Conservation (phyloP, 1,140 invertebrate species). For the Leptinotarsa texana region DNA sequence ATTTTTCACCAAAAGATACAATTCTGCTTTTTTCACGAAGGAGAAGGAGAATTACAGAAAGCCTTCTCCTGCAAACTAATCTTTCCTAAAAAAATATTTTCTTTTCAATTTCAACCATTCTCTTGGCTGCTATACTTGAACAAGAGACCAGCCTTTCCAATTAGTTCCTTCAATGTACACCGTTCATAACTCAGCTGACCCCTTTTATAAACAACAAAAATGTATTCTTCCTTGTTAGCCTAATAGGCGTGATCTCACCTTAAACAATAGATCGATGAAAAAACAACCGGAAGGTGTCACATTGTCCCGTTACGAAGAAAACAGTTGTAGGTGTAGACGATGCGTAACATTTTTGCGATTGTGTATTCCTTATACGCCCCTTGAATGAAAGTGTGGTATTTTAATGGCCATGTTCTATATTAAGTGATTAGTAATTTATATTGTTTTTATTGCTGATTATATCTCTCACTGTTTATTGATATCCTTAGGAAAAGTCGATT, state of each 20-base stretch:
- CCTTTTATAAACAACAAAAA: too few relatives aligned
- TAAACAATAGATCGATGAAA: background rate
- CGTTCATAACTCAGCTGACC: too few relatives aligned
- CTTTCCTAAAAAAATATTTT: too few relatives aligned
- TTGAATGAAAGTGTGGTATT: background rate
- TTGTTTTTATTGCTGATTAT: background rate
- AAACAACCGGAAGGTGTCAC: background rate
- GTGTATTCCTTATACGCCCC: background rate
- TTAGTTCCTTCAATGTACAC: too few relatives aligned
- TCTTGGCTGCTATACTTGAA: too few relatives aligned
- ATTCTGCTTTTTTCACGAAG: too few relatives aligned
- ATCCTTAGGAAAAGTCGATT: background rate
- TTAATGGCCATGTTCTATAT: slow-evolving; percentile 3
- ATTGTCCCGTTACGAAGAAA: slow-evolving; percentile 2
- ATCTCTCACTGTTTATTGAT: background rate
- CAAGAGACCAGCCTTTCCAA: too few relatives aligned
- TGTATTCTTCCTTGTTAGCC: background rate
- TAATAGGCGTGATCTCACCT: background rate
- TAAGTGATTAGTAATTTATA: background rate
- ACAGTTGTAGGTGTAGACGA: slow-evolving; percentile 3
- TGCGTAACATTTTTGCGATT: background rate
- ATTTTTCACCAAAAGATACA: too few relatives aligned
- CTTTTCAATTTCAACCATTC: too few relatives aligned
- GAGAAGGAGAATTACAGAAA: too few relatives aligned
- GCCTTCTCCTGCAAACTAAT: too few relatives aligned